These are phyloP conservation scores for Mirounga angustirostris DNA, from an alignment of 2,113 vertebrate species.

Conservation along the genomic window DNA sequence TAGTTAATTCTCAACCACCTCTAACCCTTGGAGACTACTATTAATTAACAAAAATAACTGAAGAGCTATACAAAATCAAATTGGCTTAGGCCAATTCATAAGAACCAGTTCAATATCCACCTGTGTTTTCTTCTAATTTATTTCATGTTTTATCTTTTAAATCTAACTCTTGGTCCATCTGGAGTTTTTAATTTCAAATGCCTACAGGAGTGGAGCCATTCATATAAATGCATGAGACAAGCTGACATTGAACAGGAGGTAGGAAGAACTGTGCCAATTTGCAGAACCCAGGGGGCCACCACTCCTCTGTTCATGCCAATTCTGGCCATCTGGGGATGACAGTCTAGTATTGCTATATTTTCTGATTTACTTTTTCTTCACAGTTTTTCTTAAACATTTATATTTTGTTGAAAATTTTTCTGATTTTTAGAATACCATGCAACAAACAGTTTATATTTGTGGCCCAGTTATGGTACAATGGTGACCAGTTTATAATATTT, in stretches of 20 bases:
- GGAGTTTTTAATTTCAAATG: slow-evolving; percentile 1
- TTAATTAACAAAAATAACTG: background rate
- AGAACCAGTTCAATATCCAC: background rate
- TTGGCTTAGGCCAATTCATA: background rate
- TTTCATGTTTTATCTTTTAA: slow-evolving; percentile 41
- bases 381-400: background rate
- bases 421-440: slow-evolving; percentile 17
- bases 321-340: slow-evolving; percentile 50
- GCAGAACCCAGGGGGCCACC: background rate
- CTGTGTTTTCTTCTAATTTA: slow-evolving; percentile 41
- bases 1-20: background rate
- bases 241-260: background rate
- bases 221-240: background rate
- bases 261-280: background rate
- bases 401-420: background rate
- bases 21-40: background rate
- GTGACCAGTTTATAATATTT: background rate
- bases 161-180: slow-evolving; percentile 6
- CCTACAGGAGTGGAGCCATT: background rate
- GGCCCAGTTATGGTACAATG: background rate
- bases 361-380: background rate
- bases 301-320: slow-evolving; percentile 7
- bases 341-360: background rate
- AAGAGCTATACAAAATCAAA: background rate
- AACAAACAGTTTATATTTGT: slow-evolving; percentile 13